Conservation (phyloP, 2,797 vertebrate genomes). For the Danio tinwini region DNA sequence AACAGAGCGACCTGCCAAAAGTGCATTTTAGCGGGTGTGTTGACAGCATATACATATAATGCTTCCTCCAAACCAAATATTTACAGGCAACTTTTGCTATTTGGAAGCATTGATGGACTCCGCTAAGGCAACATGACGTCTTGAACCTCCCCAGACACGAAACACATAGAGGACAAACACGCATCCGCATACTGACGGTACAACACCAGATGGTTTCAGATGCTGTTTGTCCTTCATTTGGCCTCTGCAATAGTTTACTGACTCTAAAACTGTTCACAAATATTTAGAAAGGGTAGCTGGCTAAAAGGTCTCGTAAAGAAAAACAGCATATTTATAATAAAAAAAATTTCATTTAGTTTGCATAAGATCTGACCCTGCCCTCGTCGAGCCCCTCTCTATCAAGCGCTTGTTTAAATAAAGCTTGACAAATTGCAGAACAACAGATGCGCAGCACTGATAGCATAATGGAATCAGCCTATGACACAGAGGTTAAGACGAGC, state of each 20-base stretch:
- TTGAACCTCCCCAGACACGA: constrained; percentile 51
- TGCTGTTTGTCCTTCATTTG: constrained; percentile 55
- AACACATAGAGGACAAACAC: constrained; percentile 48
- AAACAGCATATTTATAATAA: constrained; percentile 34
- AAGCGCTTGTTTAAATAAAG: constrained; percentile 35
- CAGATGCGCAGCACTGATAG: constrained; percentile 33
- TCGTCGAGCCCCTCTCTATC: constrained; percentile 16
- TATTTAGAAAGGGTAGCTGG: constrained; percentile 50
- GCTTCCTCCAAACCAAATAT: constrained; percentile 61
- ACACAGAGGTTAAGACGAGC: constrained; percentile 15
- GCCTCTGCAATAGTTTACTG: constrained; percentile 49
- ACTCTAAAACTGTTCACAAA: constrained; percentile 38
- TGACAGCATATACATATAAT: constrained; percentile 49
- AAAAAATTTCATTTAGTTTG: constrained; percentile 39
- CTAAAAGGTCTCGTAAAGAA: constrained; percentile 35
- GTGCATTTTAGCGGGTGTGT: constrained; percentile 38
- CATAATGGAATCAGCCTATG: constrained; percentile 29
- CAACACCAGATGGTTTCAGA: constrained; percentile 54
- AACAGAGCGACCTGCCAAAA: constrained; percentile 48
- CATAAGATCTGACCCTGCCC: constrained; percentile 12
- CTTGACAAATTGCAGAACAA: constrained; percentile 37
- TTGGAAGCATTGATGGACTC: constrained; percentile 55
- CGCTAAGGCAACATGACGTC: constrained; percentile 53
- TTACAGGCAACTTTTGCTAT: constrained; percentile 55
- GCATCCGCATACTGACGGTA: constrained; percentile 37